Base-by-base conservation (phyloP, 2,797 vertebrate species). In the Microhierax caerulescens region DNA sequence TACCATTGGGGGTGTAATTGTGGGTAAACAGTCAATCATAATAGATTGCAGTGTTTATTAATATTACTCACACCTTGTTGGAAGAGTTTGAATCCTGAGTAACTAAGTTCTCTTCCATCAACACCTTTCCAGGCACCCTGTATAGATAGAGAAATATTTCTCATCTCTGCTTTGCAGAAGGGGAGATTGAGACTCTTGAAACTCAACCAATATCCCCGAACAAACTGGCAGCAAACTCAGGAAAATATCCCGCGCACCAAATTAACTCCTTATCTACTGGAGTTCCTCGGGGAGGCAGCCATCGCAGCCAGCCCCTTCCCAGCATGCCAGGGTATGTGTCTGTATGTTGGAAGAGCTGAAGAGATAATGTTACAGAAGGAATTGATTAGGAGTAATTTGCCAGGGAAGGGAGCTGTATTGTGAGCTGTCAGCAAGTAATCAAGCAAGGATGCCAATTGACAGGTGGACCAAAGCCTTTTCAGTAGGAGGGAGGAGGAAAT, bases 361-460 rank as follows among this genome's bases (percentile, higher is more conserved):
- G 61, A 96, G 95, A 93, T 97, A 90, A 92, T 92, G 87, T 92
- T 96, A 96, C 93, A 90, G 97, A 97, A 98, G 92, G 95, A 96
- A 97, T 97, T 98, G 97, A 98, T 98, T 98, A 98, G 95, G 97
- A 96, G 96, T 97, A 98, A 98, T 98, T 98, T 98, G 94, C 97
- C 88, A 68, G 93, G 94, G 93, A 96, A 96, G 84, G 84, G 70
- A 97, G 93, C 96, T 97, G 72, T 93, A 67, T 96, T 97, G 94
- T 89, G 91, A 97, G 84, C 92, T 98, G 97, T 98, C 98, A 97
- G 96, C 93, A 96, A 95, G 97, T 98, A 98, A 98, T 98, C 98
- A 98, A 98, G 98, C 97, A 98, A 95, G 93, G 96, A 98, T 97
- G 93, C 96, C 97, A 97, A 98, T 94, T 94, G 97, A 98, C 98